These are phyloP conservation scores for Helostoma temminkii DNA, from an alignment of 2,797 vertebrate genomes.

Conservation along the genomic window DNA sequence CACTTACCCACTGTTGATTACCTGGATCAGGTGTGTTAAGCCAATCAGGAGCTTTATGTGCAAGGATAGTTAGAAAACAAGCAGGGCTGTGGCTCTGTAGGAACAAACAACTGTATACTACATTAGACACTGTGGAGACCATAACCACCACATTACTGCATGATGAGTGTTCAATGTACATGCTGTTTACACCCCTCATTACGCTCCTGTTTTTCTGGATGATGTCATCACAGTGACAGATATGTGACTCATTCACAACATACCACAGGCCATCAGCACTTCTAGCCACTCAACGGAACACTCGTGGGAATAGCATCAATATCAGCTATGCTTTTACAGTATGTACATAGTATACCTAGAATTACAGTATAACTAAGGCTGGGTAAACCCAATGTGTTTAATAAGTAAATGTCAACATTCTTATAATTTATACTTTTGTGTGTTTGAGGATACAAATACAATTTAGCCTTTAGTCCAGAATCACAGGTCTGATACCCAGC, in stretches of 20 bases:
- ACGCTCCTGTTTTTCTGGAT: constrained; percentile 51
- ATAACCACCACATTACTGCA: constrained; percentile 92
- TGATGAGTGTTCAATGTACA: constrained; percentile 87
- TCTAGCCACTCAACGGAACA: constrained; percentile 9
- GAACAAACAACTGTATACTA: not conserved
- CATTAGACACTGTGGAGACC: constrained; percentile 80
- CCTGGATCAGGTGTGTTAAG: too few species aligned
- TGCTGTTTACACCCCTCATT: constrained; percentile 67
- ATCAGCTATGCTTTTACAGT: not conserved
- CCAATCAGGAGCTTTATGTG: too few species aligned
- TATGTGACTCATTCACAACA: constrained; percentile 24
- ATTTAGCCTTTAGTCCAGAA: not conserved
- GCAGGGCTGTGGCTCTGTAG: too few species aligned
- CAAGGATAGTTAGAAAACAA: too few species aligned
- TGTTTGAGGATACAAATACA: not conserved
- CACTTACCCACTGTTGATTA: too few species aligned
- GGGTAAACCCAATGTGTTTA: constrained; percentile 6
- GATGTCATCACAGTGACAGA: constrained; percentile 30
- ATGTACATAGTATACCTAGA: constrained; percentile 9
- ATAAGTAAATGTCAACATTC: not conserved
- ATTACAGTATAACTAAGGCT: constrained; percentile 37
- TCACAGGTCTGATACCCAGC: constrained; percentile 18
- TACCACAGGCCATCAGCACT: constrained; percentile 11
- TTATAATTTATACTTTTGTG: not conserved
- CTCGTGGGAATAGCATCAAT: constrained; percentile 1